These are phyloP conservation scores for Drosophila seclusa DNA, from an alignment of 2,888 invertebrate species.

Conservation along the genomic window DNA sequence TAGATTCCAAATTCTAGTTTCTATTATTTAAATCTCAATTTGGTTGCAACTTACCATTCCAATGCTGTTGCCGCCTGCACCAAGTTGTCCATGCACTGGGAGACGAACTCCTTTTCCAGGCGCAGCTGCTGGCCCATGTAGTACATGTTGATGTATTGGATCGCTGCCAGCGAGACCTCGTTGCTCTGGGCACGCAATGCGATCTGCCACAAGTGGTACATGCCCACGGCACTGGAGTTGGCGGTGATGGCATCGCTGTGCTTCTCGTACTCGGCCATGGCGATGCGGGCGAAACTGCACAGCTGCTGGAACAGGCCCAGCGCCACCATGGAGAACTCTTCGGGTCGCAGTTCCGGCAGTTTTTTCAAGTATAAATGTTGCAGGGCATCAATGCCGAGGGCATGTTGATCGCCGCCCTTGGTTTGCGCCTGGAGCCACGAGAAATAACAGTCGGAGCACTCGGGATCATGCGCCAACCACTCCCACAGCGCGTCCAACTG, in stretches of 20 bases:
- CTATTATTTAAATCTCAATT: neutral
- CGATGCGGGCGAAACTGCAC: constrained; percentile 93
- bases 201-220: constrained; percentile 98
- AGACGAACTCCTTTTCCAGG: constrained; percentile 96
- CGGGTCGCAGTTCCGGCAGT: constrained; percentile 94
- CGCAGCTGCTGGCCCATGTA: constrained; percentile 96
- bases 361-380: constrained; percentile 95
- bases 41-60: constrained; percentile 74
- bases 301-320: constrained; percentile 95
- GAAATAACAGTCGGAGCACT: constrained; percentile 96
- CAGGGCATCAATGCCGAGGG: constrained; percentile 93
- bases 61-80: constrained; percentile 92
- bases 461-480: constrained; percentile 93
- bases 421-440: constrained; percentile 97
- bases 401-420: constrained; percentile 96
- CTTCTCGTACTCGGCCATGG: constrained; percentile 89
- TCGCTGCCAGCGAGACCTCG: constrained; percentile 97
- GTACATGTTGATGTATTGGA: constrained; percentile 96
- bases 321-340: constrained; percentile 96
- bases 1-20: neutral
- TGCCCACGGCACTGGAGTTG: constrained; percentile 90
- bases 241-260: constrained; percentile 81
- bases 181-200: constrained; percentile 95
- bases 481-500: constrained; percentile 97
- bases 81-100: constrained; percentile 96